These are phyloP conservation scores for Chrysopilus asiliformis DNA, from an alignment of 2,888 invertebrate species.

Conservation along the genomic window DNA sequence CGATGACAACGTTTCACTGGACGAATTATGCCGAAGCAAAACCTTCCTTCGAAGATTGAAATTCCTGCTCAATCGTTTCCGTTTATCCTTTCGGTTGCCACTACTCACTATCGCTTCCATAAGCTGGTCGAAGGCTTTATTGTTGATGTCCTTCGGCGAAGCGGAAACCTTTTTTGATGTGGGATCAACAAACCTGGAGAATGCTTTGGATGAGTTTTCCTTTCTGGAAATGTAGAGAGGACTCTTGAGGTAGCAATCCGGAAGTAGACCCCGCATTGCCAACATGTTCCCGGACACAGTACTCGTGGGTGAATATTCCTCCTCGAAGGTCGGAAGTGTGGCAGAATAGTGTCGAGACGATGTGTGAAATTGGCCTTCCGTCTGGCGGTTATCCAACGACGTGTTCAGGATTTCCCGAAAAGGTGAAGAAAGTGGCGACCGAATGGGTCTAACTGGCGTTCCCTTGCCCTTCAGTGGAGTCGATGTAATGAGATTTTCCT, in stretches of 20 bases:
- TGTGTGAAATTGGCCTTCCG: too few species aligned
- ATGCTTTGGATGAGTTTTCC: neutral
- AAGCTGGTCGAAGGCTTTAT: slow-evolving; percentile 21
- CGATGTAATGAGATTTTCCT: slow-evolving; percentile 25
- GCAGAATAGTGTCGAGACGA: slow-evolving; percentile 23
- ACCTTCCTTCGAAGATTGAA: slow-evolving; percentile 29
- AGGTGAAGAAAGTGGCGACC: slow-evolving; percentile 6
- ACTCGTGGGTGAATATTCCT: slow-evolving; percentile 32
- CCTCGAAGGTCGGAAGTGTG: slow-evolving; percentile 30
- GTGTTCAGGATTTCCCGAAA: slow-evolving; percentile 9
- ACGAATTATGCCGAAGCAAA: slow-evolving; percentile 22
- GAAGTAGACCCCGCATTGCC: slow-evolving; percentile 27
- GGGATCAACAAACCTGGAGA: too few species aligned
- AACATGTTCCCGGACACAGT: slow-evolving; percentile 26
- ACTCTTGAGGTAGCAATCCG: slow-evolving; percentile 29
- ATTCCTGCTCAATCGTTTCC: slow-evolving; percentile 21
- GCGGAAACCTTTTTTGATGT: too few species aligned
- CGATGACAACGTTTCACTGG: slow-evolving; percentile 23
- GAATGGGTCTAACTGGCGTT: too few species aligned
- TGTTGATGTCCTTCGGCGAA: neutral
- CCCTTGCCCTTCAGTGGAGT: slow-evolving; percentile 22
- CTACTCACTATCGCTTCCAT: slow-evolving; percentile 35
- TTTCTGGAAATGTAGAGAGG: slow-evolving; percentile 23
- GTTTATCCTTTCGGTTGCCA: slow-evolving; percentile 28
- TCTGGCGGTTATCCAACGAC: too few species aligned